These are phyloP conservation scores for Meiosimyza decipiens DNA, from an alignment of 2,888 invertebrate species.

Conservation along the genomic window DNA sequence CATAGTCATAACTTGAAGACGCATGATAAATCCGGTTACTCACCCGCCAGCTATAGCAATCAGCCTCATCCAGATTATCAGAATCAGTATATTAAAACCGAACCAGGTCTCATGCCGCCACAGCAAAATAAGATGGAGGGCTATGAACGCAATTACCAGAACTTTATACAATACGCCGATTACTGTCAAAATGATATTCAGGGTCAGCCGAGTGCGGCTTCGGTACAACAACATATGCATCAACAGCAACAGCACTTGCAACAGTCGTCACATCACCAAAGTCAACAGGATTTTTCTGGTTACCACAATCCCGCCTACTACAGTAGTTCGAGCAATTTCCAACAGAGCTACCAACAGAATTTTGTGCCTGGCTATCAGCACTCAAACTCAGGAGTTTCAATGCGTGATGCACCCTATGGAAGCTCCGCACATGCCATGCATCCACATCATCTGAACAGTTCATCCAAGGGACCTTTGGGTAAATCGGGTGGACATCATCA, in stretches of 20 bases:
- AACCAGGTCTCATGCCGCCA: slow-evolving; percentile 63
- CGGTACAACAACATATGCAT: slow-evolving; percentile 48
- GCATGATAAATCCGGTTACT: slow-evolving; percentile 46
- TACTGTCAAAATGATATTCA: slow-evolving; percentile 66
- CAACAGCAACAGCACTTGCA: slow-evolving; percentile 48
- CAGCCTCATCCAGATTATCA: slow-evolving; percentile 56
- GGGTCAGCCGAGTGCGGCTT: slow-evolving; percentile 51
- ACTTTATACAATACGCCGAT: slow-evolving; percentile 67
- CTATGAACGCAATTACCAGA: slow-evolving; percentile 67
- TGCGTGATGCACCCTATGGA: slow-evolving; percentile 49
- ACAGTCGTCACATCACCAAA: slow-evolving; percentile 57
- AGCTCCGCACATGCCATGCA: slow-evolving; percentile 50
- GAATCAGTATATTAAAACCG: slow-evolving; percentile 63
- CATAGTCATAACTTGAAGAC: slow-evolving; percentile 43
- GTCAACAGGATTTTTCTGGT: slow-evolving; percentile 52
- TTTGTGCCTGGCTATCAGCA: slow-evolving; percentile 64
- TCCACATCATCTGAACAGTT: slow-evolving; percentile 43
- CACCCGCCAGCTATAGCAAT: slow-evolving; percentile 50
- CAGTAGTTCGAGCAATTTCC: slow-evolving; percentile 61
- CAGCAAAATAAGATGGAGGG: slow-evolving; percentile 66
- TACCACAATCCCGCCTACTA: slow-evolving; percentile 57
- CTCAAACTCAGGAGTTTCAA: slow-evolving; percentile 52
- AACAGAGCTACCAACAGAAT: slow-evolving; percentile 64
- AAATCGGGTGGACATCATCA: slow-evolving; percentile 47
- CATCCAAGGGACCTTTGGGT: not conserved